Conservation (phyloP, 2,113 vertebrate species). For the human region GRCh38 chr9:18495501-18496000, state of each 20-base stretch:
- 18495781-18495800: not conserved
- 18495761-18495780: not conserved
- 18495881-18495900: not conserved
- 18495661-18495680: not conserved
- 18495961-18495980: not conserved
- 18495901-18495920: not conserved
- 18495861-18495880: not conserved
- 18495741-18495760: not conserved
- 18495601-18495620: not conserved
- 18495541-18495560: conserved; percentile 5
- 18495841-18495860: not conserved
- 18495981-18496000: not conserved
- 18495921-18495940: not conserved
- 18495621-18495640: not conserved
- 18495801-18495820: not conserved
- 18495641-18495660: not conserved
- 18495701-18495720: not conserved
- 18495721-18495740: not conserved
- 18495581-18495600: not conserved
- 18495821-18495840: not conserved
- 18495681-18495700: not conserved
- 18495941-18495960: not conserved
- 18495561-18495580: not conserved
- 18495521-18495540: not conserved
- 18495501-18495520: not conserved